These are phyloP conservation scores for Antigone vipio DNA, from an alignment of 2,113 vertebrate species.

Conservation along the genomic window DNA sequence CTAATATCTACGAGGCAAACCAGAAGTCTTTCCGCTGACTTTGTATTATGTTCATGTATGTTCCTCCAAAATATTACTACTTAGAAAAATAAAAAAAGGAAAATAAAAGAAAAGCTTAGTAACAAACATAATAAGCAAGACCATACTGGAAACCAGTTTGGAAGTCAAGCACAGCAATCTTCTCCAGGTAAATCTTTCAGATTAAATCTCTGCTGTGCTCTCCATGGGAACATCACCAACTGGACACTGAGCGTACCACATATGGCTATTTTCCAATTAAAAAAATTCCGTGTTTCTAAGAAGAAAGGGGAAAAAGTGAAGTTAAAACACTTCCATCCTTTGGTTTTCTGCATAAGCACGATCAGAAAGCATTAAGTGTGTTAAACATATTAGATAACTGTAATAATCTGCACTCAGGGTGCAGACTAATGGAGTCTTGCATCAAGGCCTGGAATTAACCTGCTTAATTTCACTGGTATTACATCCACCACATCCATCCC, in stretches of 20 bases:
- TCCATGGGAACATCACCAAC: neutral
- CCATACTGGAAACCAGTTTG: neutral
- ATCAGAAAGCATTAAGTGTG: neutral
- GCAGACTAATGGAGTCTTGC: constrained; percentile 37
- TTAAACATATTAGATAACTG: constrained; percentile 30
- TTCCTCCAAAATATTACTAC: neutral
- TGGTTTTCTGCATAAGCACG: neutral
- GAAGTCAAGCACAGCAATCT: neutral
- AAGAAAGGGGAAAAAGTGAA: neutral
- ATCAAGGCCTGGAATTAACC: constrained; percentile 47
- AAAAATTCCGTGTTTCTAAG: neutral
- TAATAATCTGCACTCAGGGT: constrained; percentile 28
- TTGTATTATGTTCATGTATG: neutral
- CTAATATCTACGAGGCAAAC: neutral
- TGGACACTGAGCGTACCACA: neutral
- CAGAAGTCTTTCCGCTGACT: neutral
- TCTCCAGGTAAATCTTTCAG: neutral
- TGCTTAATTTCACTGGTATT: constrained; percentile 39
- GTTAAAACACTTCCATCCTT: neutral
- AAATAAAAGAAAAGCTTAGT: neutral
- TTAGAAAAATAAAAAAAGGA: neutral
- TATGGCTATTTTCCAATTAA: neutral
- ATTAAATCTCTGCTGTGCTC: neutral
- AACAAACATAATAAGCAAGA: neutral
- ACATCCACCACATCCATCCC: constrained; percentile 12